Conservation (phyloP, 2,113 vertebrate species). For the Sturnira hondurensis region DNA sequence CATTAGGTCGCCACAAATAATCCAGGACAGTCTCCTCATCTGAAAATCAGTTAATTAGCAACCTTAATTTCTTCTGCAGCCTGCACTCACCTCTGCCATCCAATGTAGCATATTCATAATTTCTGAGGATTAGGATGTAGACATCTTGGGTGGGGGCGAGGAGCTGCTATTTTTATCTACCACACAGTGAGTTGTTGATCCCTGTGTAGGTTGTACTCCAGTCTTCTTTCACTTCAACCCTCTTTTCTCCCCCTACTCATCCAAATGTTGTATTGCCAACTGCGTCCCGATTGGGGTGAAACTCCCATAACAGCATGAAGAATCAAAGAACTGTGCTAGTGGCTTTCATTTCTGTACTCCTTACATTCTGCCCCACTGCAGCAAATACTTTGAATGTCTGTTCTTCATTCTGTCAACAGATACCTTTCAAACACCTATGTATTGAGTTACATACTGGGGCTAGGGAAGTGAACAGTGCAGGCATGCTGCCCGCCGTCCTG, state of each 20-base stretch:
- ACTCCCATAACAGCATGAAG: neutral
- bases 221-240: neutral
- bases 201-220: neutral
- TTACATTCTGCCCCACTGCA: neutral
- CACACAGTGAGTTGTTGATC: neutral
- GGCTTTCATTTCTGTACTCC: neutral
- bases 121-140: neutral
- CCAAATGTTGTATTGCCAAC: neutral
- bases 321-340: neutral
- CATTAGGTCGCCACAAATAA: accelerated
- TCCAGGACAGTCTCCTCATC: neutral
- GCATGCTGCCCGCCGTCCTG: neutral
- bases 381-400: neutral
- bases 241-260: neutral
- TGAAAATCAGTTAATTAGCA: neutral
- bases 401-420: neutral
- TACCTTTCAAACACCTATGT: neutral
- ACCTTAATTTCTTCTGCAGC: neutral
- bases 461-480: neutral
- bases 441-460: neutral
- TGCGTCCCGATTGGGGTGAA: neutral
- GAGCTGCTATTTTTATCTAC: neutral
- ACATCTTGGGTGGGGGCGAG: neutral
- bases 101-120: neutral
- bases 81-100: neutral